Conservation (phyloP, 2,797 vertebrate genomes). For the Sebastes flavidus region DNA sequence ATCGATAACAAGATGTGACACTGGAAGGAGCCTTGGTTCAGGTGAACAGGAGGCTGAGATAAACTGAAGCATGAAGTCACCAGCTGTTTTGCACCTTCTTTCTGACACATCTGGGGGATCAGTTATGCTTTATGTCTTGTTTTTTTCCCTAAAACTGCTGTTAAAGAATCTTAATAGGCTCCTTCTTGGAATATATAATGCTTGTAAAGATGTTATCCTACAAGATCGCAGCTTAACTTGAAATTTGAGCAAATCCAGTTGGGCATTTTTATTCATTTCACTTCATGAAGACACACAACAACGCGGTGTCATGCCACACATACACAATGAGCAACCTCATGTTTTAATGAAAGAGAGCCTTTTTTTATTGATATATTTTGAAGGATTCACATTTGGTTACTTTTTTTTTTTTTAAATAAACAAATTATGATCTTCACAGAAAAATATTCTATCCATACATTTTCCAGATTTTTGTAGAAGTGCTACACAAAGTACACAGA, state of each 20-base stretch:
- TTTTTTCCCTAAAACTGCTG: neutral
- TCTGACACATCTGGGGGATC: neutral
- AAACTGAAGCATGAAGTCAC: neutral
- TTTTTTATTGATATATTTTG: constrained; percentile 57
- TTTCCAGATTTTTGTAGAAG: constrained; percentile 18
- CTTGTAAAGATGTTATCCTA: neutral
- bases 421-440: constrained; percentile 58
- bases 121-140: neutral
- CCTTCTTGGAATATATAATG: neutral
- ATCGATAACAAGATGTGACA: neutral
- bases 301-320: constrained; percentile 8
- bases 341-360: constrained; percentile 39
- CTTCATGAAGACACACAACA: constrained; percentile 41
- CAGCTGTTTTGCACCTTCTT: neutral
- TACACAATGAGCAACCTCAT: constrained; percentile 16
- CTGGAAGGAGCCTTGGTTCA: neutral
- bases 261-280: constrained; percentile 23
- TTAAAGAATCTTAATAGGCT: neutral
- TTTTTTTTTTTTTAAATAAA: constrained; percentile 36
- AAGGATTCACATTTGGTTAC: constrained; percentile 46
- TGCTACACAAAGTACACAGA: constrained; percentile 53
- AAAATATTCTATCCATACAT: constrained; percentile 59
- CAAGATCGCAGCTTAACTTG: neutral
- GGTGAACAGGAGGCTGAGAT: neutral
- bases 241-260: neutral